Percentiles rank a stretch among this genome's conserved stretches.
Evolutionary conservation across 2,888 invertebrate species (phyloP).

Genomic region (Nudaria mundana): DNA sequence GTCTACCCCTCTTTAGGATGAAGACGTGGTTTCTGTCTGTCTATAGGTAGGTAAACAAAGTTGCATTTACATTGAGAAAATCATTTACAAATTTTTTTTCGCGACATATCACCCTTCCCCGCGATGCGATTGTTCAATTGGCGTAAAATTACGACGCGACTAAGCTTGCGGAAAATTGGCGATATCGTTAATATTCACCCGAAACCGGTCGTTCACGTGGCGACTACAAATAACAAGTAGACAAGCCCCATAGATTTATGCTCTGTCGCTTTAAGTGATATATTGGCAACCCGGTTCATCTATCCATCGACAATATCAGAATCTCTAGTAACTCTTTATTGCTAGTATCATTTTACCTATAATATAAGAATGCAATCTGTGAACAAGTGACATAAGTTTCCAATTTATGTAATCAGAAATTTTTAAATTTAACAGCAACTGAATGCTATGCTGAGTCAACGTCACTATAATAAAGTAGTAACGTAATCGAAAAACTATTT

Average conservation of each 20-base stretch:
- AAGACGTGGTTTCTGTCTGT: no score
- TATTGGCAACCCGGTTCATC: conserved; percentile 54
- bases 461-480: conserved; percentile 27
- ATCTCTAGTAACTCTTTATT: conserved; percentile 60
- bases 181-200: conserved; percentile 82
- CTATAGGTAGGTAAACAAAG: no score
- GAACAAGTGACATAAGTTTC: not conserved
- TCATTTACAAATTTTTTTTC: no score
- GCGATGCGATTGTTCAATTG: conserved; percentile 78
- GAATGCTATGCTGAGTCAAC: conserved; percentile 1
- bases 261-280: conserved; percentile 77
- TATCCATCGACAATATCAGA: conserved; percentile 59
- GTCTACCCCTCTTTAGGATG: no score
- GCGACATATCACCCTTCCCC: conserved; percentile 51
- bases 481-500: conserved; percentile 44
- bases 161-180: conserved; percentile 80
- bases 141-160: conserved; percentile 78
- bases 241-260: conserved; percentile 76
- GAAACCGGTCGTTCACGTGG: conserved; percentile 76
- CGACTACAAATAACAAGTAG: conserved; percentile 78
- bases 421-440: conserved; percentile 9
- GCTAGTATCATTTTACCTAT: conserved; percentile 33
- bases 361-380: conserved; percentile 4
- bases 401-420: conserved; percentile 24
- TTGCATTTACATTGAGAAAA: no score